Conservation (phyloP, 92 coral and sea anemone species). For the Porites lobata region DNA sequence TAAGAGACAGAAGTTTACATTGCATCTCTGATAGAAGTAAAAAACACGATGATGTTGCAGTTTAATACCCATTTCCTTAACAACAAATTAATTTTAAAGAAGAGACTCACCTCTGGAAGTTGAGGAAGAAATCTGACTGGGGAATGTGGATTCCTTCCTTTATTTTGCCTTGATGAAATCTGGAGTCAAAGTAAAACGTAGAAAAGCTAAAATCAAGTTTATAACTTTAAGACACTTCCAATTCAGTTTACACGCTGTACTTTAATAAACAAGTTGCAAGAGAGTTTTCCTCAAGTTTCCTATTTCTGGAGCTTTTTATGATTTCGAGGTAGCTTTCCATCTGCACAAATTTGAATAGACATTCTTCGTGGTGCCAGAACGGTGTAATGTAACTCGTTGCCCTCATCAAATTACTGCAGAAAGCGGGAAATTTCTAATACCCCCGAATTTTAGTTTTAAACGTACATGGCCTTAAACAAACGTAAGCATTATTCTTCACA, state of each 20-base stretch:
- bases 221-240: too few species aligned
- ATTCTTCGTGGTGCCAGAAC: background rate
- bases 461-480: background rate
- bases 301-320: too few species aligned
- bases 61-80: background rate
- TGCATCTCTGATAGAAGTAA: too few species aligned
- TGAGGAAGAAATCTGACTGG: slow-evolving; percentile 97
- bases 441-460: background rate
- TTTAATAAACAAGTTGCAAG: too few species aligned
- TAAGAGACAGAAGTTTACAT: too few species aligned
- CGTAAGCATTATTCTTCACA: background rate
- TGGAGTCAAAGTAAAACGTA: background rate
- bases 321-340: background rate
- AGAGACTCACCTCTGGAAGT: slow-evolving; percentile 82
- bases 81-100: background rate
- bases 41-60: background rate
- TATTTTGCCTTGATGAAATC: slow-evolving; percentile 52
- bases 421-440: background rate
- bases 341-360: background rate
- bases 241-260: too few species aligned
- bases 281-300: too few species aligned
- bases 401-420: background rate
- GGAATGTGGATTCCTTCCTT: slow-evolving; percentile 90
- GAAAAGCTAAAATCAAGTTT: too few species aligned
- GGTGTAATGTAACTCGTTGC: background rate